phyloP scores from a whole-genome alignment of 2,888 invertebrate genomes.

The Congeria kusceri region DNA sequence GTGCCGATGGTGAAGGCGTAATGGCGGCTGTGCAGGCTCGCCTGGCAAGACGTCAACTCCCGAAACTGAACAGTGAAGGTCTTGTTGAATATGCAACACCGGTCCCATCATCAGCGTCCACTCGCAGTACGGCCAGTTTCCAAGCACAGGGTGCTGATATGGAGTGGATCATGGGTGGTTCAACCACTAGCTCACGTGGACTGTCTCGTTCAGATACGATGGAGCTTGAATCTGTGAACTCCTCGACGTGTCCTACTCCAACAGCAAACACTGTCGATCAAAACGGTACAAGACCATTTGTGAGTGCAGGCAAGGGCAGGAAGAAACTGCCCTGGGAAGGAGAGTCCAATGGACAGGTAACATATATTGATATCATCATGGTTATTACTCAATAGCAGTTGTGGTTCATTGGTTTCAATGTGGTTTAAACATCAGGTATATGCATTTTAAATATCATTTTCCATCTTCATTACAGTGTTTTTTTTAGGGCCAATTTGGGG shows the following conservation, averaged over 20 bases:
- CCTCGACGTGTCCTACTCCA: conserved; percentile 75
- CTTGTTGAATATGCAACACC: conserved; percentile 91
- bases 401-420: no score
- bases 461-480: no score
- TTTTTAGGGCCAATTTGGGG: no score
- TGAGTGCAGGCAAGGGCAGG: conserved; percentile 82
- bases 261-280: conserved; percentile 71
- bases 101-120: conserved; percentile 86
- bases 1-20: conserved; percentile 85
- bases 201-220: conserved; percentile 75
- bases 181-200: conserved; percentile 68
- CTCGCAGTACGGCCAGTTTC: conserved; percentile 72
- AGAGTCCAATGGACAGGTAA: conserved; percentile 63
- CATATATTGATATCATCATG: no score
- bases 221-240: conserved; percentile 80
- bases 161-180: conserved; percentile 90
- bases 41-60: conserved; percentile 91
- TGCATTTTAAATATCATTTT: no score
- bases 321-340: conserved; percentile 84
- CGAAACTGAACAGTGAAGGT: conserved; percentile 90
- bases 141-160: conserved; percentile 88
- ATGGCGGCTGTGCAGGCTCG: conserved; percentile 91
- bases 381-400: no score
- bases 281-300: conserved; percentile 73
- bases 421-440: no score